Conservation (phyloP, 2,797 vertebrate genomes). For the Syngnathus acus region DNA sequence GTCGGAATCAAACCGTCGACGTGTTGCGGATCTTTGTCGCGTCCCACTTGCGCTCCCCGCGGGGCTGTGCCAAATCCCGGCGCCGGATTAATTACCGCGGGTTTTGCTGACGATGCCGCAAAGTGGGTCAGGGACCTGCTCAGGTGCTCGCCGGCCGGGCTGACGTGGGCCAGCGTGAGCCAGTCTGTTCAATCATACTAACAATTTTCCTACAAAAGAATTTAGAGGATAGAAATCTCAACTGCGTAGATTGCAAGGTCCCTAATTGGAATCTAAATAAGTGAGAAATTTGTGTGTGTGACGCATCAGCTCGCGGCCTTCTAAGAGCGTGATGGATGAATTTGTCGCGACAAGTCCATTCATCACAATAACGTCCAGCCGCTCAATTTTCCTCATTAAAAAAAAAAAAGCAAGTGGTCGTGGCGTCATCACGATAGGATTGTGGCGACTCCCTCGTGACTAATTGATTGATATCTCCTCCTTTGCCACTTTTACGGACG, state of each 20-base stretch:
- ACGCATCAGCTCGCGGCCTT: not conserved
- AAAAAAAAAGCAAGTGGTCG: not conserved
- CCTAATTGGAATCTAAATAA: not conserved
- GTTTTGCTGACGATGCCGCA: not conserved
- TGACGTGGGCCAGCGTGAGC: not conserved
- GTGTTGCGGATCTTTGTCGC: not conserved
- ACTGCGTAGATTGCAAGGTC: not conserved
- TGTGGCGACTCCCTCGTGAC: not conserved
- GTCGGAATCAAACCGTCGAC: not conserved
- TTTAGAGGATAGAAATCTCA: not conserved
- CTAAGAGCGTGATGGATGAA: not conserved
- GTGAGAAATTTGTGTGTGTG: not conserved
- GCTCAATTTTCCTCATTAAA: not conserved
- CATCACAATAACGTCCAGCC: not conserved
- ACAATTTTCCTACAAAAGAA: too few species aligned
- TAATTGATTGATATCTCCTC: slow-evolving; percentile 2
- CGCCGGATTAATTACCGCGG: slow-evolving; percentile 2
- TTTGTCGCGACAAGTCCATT: not conserved
- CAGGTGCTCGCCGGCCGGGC: not conserved
- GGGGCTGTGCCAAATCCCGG: slow-evolving; percentile 56
- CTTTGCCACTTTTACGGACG: slow-evolving; percentile 8
- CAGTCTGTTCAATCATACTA: too few species aligned
- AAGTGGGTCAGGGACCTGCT: slow-evolving; percentile 4
- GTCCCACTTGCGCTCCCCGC: slow-evolving; percentile 37
- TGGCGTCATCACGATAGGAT: not conserved